Evolutionary conservation across 1,140 invertebrate species (phyloP), one percentile per base, ranked within the genome.

Genomic region (Chironomus striatipennis): DNA sequence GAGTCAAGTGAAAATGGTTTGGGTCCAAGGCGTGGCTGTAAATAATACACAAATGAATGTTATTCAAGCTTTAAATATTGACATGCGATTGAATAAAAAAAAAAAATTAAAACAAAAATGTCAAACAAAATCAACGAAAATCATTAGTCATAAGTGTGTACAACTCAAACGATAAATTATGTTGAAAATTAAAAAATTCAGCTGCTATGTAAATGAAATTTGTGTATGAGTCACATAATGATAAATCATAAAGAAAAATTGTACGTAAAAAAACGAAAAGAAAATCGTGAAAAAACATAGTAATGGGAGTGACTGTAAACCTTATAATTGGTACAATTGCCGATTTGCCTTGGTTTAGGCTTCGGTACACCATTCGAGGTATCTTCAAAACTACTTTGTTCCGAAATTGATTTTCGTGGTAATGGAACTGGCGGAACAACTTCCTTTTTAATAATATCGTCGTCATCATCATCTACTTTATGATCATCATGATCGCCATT

Each of bases 1-100:
- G 87, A 86, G 0, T 88, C 87, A 20, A 90, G 89, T 20, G 90
- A 88, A 78, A 93, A 93, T 10, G 92, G 92, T 79, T 93, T 93
- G 20, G 91, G 92, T 21, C 92, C 92, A 9, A 93, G 84, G 17
- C 91, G 87, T 18, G 91, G 92, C 92, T 93, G 83, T 15, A 76
- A 73, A 73, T 4, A 8, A 18, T 20, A 70, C 6, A 10, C n/a
- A 20, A 21, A 21, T 18, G 18, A 20, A 70, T 70, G 24, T 34
- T 67, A 67, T 7, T 67, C 17, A 18, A 67, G n/a, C 17, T 67
- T 17, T 12, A 17, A 67, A 17, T 17, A 20, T 67, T 20, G 18
- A 67, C 15, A 18, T 57, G 17, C 17, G 18, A 20, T 18, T 67
- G 7, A 65, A 65, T 34, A 75, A 75, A 76, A 76, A 74, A 75